Evolutionary conservation across 2,113 vertebrate genomes (phyloP).

Genomic region (Barbus barbus): DNA sequence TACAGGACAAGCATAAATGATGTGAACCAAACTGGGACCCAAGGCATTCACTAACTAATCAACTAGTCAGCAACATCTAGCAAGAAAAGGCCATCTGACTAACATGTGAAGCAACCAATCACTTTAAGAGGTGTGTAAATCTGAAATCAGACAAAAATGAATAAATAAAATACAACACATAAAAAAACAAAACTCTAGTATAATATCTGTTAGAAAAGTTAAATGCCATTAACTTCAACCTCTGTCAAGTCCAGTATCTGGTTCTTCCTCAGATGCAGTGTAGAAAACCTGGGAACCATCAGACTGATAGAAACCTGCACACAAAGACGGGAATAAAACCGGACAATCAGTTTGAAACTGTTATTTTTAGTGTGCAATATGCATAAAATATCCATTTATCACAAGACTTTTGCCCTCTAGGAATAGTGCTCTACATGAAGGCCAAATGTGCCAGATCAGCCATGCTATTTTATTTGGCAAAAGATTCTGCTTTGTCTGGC

Average conservation of each 20-base stretch:
- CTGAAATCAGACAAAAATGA: no score
- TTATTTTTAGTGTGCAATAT: background rate
- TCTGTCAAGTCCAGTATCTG: background rate
- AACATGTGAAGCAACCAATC: background rate
- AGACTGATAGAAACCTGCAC: background rate
- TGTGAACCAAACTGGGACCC: background rate
- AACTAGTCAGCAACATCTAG: background rate
- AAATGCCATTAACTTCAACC: background rate
- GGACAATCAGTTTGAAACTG: background rate
- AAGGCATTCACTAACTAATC: background rate
- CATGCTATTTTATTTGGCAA: background rate
- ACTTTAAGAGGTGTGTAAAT: no score
- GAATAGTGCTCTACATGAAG: background rate
- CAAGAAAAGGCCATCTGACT: background rate
- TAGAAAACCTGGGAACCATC: background rate
- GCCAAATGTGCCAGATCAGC: background rate
- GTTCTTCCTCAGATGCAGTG: background rate
- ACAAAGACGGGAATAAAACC: background rate
- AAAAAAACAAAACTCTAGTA: no score
- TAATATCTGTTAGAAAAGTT: background rate
- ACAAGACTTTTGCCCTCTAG: background rate
- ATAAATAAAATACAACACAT: no score
- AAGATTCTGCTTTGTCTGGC: background rate
- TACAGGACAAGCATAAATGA: background rate
- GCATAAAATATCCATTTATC: background rate